Base-by-base conservation (phyloP, 2,113 vertebrate species). In the Geococcyx californianus region DNA sequence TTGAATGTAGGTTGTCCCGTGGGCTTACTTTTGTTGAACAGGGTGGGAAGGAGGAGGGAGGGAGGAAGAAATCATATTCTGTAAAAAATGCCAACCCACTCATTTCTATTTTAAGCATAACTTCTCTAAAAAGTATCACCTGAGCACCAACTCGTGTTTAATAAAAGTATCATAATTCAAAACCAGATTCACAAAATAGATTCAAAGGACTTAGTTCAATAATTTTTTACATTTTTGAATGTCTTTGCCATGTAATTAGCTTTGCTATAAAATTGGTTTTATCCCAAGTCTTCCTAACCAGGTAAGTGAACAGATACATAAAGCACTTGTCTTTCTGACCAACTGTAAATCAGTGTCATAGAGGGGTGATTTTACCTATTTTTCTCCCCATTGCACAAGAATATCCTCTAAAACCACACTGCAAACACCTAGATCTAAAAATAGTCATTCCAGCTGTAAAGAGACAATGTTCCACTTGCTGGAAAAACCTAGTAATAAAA, bases 101-200 rank as follows among this genome's bases (percentile, higher is more conserved):
- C 75, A 56, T 64, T 81, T 80, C 82, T 94, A 96, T 96, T 95
- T 96, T 92, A 94, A 91, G 82, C 10, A 49, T 45, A 84, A 77
- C 31, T 90, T 92, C 76, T 67, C 72, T 81, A 95, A 91, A 95
- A 93, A 86, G 64, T 90, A 77, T 74, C 55, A 92, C 77, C 64
- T 68, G 72, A 70, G 64, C 31, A 63, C 79, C 64, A 81, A 84
- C 55, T 93, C 1, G 1, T 90, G 40, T 88, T 91, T 86, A 86
- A 86, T 59, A 74, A 8, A 73, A 68, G 70, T 56, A 47, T 88
- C 75, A 85, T 0, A 1, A 76, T 54, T 77, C 52, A 87, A 96
- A 92, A 56, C 3, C 44, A 92, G 60, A 85, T 62, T 90, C 79
- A 91, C 70, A 93, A 89, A 36, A 76, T 9, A 82, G 44, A 88